Conservation (phyloP, 64 coral and sea anemone genomes). For the Montipora cactus region DNA sequence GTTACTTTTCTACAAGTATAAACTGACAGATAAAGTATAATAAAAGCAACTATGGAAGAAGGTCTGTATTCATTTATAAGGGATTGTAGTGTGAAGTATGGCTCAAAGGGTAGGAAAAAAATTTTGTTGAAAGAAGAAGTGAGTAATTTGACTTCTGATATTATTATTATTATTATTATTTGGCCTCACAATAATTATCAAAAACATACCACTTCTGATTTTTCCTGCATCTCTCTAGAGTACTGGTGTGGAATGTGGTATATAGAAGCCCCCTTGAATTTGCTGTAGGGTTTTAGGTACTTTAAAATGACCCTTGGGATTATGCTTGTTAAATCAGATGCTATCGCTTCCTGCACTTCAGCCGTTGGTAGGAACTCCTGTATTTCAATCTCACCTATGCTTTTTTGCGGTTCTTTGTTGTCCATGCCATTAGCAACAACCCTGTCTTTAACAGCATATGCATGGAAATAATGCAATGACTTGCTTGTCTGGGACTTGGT, state of each 20-base stretch:
- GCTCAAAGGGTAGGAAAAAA: slow-evolving; percentile 8
- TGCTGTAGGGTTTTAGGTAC: slow-evolving; percentile 29
- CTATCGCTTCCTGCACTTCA: slow-evolving; percentile 50
- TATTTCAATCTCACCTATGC: slow-evolving; percentile 36
- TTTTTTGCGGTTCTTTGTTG: slow-evolving; percentile 35
- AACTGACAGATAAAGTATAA: slow-evolving; percentile 14
- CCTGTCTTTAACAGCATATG: slow-evolving; percentile 56
- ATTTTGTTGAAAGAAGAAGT: background rate
- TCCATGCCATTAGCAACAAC: slow-evolving; percentile 14
- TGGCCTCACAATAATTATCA: background rate
- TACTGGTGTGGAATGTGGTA: slow-evolving; percentile 46
- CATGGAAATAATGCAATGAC: slow-evolving; percentile 64
- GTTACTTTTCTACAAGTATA: slow-evolving; percentile 4
- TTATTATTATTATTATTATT: background rate
- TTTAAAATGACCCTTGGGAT: slow-evolving; percentile 43
- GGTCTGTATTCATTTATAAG: slow-evolving; percentile 9
- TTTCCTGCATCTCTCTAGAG: slow-evolving; percentile 53
- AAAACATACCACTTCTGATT: slow-evolving; percentile 72
- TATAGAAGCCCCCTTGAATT: slow-evolving; percentile 6
- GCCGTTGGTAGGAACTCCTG: slow-evolving; percentile 51
- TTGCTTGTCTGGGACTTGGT: slow-evolving; percentile 8
- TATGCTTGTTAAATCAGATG: slow-evolving; percentile 19
- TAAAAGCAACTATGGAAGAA: background rate
- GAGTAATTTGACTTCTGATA: slow-evolving; percentile 10
- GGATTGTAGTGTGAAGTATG: slow-evolving; percentile 9